Evolutionary conservation across 2,888 invertebrate genomes (phyloP).

Genomic region (Eumerus sabulonum): DNA sequence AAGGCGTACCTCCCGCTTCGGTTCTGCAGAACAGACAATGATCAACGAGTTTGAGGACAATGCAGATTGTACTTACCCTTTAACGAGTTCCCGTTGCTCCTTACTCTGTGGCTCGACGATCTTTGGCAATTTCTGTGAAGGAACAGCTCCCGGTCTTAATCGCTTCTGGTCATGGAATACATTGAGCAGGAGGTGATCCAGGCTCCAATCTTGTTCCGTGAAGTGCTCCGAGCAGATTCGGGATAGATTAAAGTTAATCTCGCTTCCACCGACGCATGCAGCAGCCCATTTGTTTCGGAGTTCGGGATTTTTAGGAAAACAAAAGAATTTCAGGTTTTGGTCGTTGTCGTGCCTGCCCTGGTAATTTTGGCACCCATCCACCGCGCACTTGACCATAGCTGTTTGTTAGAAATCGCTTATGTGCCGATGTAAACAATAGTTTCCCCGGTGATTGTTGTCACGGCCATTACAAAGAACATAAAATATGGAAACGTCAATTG

Average conservation of each 20-base stretch:
- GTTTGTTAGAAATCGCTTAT: background rate
- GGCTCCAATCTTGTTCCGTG: conserved; percentile 21
- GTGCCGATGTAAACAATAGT: too few species aligned
- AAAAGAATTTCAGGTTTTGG: conserved; percentile 5
- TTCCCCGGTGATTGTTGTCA: too few species aligned
- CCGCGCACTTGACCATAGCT: conserved; percentile 33
- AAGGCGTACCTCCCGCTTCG: too few species aligned
- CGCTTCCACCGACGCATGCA: background rate
- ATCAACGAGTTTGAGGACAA: too few species aligned
- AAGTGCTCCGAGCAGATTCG: conserved; percentile 41
- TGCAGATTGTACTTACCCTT: background rate
- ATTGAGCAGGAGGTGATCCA: conserved; percentile 14
- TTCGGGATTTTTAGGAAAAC: conserved; percentile 7
- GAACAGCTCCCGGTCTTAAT: conserved; percentile 7
- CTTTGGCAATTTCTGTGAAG: conserved; percentile 18
- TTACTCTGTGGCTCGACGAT: background rate
- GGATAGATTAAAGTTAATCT: conserved; percentile 5
- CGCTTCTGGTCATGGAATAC: conserved; percentile 16
- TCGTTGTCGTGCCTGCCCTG: conserved; percentile 13
- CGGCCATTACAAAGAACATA: too few species aligned
- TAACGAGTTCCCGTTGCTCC: background rate
- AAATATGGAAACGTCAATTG: too few species aligned
- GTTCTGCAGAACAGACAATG: too few species aligned
- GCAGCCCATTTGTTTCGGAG: conserved; percentile 12
- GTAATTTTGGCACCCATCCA: conserved; percentile 21